These are phyloP conservation scores for Cheirogaleus medius DNA, from an alignment of 2,113 vertebrate genomes.

Conservation along the genomic window DNA sequence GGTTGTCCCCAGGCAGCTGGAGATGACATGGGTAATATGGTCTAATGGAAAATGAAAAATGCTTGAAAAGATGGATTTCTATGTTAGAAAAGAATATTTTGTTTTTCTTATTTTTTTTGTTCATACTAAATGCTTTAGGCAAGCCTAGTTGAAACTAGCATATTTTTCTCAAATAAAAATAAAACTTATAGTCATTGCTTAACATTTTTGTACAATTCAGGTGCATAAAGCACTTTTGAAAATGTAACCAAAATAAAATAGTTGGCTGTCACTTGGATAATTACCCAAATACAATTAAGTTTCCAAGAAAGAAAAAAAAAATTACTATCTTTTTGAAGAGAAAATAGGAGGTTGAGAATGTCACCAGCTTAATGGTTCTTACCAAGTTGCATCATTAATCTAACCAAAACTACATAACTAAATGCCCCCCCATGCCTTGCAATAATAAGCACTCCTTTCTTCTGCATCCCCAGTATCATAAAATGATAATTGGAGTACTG, in stretches of 20 bases:
- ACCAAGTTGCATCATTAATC: not conserved
- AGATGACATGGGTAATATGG: slow-evolving; percentile 38
- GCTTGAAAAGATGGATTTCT: not conserved
- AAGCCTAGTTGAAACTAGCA: not conserved
- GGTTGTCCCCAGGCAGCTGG: not conserved
- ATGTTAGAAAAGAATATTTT: not conserved
- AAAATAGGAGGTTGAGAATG: not conserved
- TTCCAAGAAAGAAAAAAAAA: not conserved
- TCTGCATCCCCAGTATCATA: not conserved
- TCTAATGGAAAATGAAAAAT: slow-evolving; percentile 15
- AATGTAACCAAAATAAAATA: slow-evolving; percentile 37
- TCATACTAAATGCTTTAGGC: not conserved
- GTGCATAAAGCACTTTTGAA: not conserved
- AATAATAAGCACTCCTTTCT: not conserved
- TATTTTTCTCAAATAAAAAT: slow-evolving; percentile 25
- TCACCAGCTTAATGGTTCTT: not conserved
- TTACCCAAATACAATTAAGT: not conserved
- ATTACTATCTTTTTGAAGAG: not conserved
- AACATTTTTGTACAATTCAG: not conserved
- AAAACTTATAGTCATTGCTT: not conserved
- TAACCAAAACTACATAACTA: not conserved
- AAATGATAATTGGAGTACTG: not conserved
- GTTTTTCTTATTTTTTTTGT: not conserved
- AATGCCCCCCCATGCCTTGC: not conserved
- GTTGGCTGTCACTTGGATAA: not conserved